Evolutionary conservation across 1,140 invertebrate species (phyloP).

Genomic region (Tribolium madens): DNA sequence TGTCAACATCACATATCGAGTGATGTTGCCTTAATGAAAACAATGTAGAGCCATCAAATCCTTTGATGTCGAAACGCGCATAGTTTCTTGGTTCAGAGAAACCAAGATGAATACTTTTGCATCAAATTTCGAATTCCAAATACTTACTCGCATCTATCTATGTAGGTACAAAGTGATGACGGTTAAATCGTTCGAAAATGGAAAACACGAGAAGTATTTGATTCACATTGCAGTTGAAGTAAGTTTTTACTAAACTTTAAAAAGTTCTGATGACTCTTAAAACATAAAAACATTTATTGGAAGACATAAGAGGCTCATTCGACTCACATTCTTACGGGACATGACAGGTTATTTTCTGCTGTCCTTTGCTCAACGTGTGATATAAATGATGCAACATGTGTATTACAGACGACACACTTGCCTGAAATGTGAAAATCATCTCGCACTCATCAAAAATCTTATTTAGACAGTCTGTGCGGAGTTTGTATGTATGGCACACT

Average conservation of each 20-base stretch:
- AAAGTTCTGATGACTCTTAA: background rate
- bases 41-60: background rate
- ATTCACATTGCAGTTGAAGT: background rate
- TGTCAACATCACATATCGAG: background rate
- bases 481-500: too few relatives aligned
- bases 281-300: background rate
- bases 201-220: background rate
- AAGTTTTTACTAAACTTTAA: background rate
- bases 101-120: slow-evolving; percentile 18
- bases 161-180: background rate
- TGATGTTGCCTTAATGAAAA: background rate
- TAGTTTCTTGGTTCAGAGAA: background rate
- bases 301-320: background rate
- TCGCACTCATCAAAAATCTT: too few relatives aligned
- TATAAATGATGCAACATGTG: too few relatives aligned
- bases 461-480: too few relatives aligned
- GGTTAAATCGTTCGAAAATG: background rate
- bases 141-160: too few relatives aligned
- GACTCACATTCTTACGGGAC: background rate
- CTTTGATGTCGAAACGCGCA: slow-evolving; percentile 9
- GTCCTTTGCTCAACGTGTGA: too few relatives aligned
- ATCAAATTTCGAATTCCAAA: slow-evolving; percentile 10
- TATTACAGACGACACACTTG: too few relatives aligned
- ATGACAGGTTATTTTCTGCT: background rate
- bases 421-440: too few relatives aligned